Conservation (phyloP, 2,888 invertebrate species). For the Coenonympha arcania region DNA sequence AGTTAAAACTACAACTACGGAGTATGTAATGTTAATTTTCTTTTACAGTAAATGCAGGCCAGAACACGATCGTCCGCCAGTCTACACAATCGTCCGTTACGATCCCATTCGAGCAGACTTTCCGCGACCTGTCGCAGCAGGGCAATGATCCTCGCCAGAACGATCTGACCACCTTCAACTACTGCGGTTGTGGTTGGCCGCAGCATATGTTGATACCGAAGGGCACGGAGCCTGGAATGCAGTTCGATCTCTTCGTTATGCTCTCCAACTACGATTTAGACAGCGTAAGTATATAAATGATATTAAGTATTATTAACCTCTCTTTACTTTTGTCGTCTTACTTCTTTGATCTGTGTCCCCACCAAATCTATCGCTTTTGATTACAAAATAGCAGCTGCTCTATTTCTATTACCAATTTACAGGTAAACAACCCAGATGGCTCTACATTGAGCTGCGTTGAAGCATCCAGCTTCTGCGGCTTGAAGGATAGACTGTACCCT, state of each 20-base stretch:
- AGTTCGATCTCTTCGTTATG: constrained; percentile 63
- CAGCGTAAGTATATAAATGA: constrained; percentile 39
- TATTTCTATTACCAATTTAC: neutral
- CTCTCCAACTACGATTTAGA: constrained; percentile 65
- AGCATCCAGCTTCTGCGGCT: constrained; percentile 85
- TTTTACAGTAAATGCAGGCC: constrained; percentile 70
- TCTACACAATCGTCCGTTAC: constrained; percentile 76
- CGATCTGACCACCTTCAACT: constrained; percentile 58
- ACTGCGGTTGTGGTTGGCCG: constrained; percentile 77
- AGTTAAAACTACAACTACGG: neutral
- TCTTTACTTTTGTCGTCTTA: too few relatives aligned
- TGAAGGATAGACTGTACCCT: constrained; percentile 83
- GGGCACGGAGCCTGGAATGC: constrained; percentile 53
- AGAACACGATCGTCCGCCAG: constrained; percentile 69
- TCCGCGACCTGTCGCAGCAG: constrained; percentile 64
- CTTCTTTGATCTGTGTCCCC: too few relatives aligned
- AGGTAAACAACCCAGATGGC: constrained; percentile 19
- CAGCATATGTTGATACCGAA: constrained; percentile 73
- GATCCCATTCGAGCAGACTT: constrained; percentile 74
- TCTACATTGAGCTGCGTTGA: constrained; percentile 16
- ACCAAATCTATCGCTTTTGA: too few relatives aligned
- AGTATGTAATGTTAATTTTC: neutral
- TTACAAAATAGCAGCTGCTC: too few relatives aligned
- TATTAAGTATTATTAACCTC: too few relatives aligned
- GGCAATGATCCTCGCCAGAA: constrained; percentile 35